Evolutionary conservation across 30 jellyfish, hydroid and myxozoan species (phyloP).

Genomic region (Sanderia malayensis): DNA sequence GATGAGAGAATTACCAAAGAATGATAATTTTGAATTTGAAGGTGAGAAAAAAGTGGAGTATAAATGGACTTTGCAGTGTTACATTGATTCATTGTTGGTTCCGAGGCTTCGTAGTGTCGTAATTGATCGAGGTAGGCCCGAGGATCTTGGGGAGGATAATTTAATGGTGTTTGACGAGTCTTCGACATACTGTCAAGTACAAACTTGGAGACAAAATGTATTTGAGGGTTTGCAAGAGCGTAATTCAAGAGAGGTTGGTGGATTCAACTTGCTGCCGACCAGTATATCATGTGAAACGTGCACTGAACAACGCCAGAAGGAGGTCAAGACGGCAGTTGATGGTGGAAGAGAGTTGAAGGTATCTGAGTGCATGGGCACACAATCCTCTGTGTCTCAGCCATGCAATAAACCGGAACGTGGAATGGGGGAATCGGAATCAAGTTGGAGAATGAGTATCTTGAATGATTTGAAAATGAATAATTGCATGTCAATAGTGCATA

Average conservation of each 20-base stretch:
- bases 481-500: constrained; percentile 36
- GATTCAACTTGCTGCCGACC: constrained; percentile 46
- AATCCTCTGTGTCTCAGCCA: too few relatives aligned
- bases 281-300: constrained; percentile 55
- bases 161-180: constrained; percentile 67
- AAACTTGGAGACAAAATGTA: constrained; percentile 53
- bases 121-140: constrained; percentile 58
- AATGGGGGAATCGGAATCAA: not conserved
- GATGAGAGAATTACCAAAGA: constrained; percentile 46
- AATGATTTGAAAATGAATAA: constrained; percentile 59
- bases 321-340: constrained; percentile 22
- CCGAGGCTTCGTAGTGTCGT: constrained; percentile 48
- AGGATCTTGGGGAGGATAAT: constrained; percentile 54
- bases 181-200: constrained; percentile 20
- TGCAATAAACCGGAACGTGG: too few relatives aligned
- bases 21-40: constrained; percentile 59
- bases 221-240: constrained; percentile 17
- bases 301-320: constrained; percentile 26
- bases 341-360: constrained; percentile 29
- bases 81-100: constrained; percentile 26
- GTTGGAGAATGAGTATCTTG: constrained; percentile 55
- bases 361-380: too few relatives aligned
- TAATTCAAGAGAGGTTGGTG: constrained; percentile 34
- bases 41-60: constrained; percentile 56
- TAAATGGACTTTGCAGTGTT: constrained; percentile 69